Base-by-base conservation (phyloP, 2,113 vertebrate genomes). In the Caretta caretta region DNA sequence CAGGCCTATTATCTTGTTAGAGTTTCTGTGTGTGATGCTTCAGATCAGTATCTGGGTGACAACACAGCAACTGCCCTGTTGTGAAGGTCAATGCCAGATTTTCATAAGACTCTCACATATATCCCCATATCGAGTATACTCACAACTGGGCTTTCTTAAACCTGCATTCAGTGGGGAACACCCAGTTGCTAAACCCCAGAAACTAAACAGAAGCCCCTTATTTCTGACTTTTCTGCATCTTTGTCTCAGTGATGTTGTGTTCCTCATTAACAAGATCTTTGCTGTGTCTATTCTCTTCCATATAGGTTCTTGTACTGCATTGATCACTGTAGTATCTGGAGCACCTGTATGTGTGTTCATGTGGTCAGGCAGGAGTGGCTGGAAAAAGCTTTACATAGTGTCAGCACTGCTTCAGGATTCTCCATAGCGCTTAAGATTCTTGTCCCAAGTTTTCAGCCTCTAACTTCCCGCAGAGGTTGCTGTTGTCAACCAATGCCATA, bases 311-410 rank as follows among this genome's bases (percentile, higher is more conserved):
- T 54, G 7, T 54, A 22, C 20, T 54, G 53, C 53, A 54, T 22
- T 22, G 53, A 22, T 54, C 53, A 51, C 50, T 51, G 14, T 51
- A 51, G 14, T 51, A 51, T 54, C 6, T 54, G 20, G 53, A 54
- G 20, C 53, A 20, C 53, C 53, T 22, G 20, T 54, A 54, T 54
- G 53, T 62, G 59, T 89, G 76, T 53, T 78, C 65, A 25, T 3
- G 56, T 29, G 8, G 11, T 75, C 29, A 57, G 50, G 48, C 83
- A 87, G 76, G 51, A 49, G 65, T n/a, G 57, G 31, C 76, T 85
- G 69, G n/a, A 93, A 93, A 78, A 62, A 50, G 49, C 65, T 25
- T 38, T 10, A 3, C 0, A 7, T 0, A 0, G 31, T 87, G 42
- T 62, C 59, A 38, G 14, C 42, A 1, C 6, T 22, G 20, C 50